Evolutionary conservation across 2,888 invertebrate genomes (phyloP).

Genomic region (Pristionchus fissidentatus): DNA sequence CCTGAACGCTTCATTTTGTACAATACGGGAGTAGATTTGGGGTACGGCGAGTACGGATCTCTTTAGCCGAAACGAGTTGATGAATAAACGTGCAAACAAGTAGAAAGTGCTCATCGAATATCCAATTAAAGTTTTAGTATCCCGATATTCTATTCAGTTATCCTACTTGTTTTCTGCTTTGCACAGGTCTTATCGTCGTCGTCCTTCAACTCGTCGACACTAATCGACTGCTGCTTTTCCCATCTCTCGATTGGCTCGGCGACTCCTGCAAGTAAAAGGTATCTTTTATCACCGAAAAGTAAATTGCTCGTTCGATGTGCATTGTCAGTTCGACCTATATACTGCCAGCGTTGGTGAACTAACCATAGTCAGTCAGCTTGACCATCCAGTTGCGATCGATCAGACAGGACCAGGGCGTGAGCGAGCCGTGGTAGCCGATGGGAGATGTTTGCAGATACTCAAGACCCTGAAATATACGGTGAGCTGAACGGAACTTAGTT

Average conservation of each 20-base stretch:
- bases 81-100: too few species aligned
- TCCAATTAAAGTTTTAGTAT: too few species aligned
- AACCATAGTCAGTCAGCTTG: slow-evolving; percentile 66
- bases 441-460: slow-evolving; percentile 65
- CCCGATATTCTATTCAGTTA: too few species aligned
- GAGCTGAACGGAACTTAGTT: background rate
- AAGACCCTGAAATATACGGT: slow-evolving; percentile 53
- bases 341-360: background rate
- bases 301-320: too few species aligned
- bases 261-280: slow-evolving; percentile 53
- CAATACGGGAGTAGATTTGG: too few species aligned
- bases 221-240: slow-evolving; percentile 70
- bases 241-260: slow-evolving; percentile 73
- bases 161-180: slow-evolving; percentile 68
- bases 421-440: slow-evolving; percentile 65
- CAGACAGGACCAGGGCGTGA: slow-evolving; percentile 66
- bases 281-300: too few species aligned
- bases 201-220: slow-evolving; percentile 57
- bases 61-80: too few species aligned
- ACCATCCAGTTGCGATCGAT: slow-evolving; percentile 69
- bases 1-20: too few species aligned
- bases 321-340: too few species aligned
- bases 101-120: too few species aligned
- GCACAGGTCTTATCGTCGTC: slow-evolving; percentile 72
- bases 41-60: too few species aligned